These are phyloP conservation scores for Coenonympha glycerion DNA, from an alignment of 2,888 invertebrate genomes.

Conservation along the genomic window DNA sequence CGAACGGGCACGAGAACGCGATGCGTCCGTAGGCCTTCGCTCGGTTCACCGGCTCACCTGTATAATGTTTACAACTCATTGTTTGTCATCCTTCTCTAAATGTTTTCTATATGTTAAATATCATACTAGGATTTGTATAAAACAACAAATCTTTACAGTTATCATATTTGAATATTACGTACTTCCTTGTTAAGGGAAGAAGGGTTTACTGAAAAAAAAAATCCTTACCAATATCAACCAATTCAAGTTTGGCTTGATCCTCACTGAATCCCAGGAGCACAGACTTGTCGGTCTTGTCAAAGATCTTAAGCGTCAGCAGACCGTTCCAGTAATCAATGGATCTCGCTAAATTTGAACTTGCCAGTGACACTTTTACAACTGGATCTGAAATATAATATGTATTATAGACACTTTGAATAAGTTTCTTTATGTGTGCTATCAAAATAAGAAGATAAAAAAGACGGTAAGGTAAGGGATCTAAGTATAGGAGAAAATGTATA, in stretches of 20 bases:
- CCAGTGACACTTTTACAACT: conserved; percentile 85
- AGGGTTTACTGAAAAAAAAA: no score
- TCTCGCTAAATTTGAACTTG: conserved; percentile 83
- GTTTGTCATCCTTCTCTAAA: background rate
- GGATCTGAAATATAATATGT: conserved; percentile 82
- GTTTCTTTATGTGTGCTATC: no score
- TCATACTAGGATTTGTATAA: no score
- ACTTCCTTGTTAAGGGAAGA: background rate
- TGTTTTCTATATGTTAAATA: no score
- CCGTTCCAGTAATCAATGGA: conserved; percentile 91
- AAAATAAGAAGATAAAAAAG: no score
- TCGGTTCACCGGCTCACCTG: conserved; percentile 82
- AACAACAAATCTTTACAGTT: no score
- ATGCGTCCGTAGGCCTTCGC: conserved; percentile 96
- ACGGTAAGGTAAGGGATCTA: no score
- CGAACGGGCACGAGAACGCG: conserved; percentile 91
- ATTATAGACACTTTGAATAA: no score
- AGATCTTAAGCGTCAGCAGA: conserved; percentile 83
- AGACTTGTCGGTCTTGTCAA: conserved; percentile 77
- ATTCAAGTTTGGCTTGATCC: conserved; percentile 85
- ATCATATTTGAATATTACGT: background rate
- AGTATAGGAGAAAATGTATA: no score
- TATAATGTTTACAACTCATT: conserved; percentile 28
- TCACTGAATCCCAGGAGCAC: conserved; percentile 82
- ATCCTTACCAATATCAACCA: conserved; percentile 81